Evolutionary conservation across 2,888 invertebrate species (phyloP).

Genomic region (Gisinianus flammeolus): DNA sequence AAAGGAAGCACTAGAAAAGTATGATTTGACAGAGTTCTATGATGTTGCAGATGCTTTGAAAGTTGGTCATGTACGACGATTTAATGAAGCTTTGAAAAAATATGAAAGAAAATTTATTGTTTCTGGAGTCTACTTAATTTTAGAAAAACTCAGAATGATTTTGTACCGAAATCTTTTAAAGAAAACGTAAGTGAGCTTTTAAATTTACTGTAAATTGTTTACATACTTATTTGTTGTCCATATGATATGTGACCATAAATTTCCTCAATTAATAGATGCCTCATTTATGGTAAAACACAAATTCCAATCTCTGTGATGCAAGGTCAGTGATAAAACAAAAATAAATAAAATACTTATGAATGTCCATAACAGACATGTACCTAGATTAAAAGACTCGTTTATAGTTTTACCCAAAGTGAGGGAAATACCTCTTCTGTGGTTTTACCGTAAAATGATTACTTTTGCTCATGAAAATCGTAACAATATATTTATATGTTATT

Average conservation of each 20-base stretch:
- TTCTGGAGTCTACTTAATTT: slow-evolving; percentile 95
- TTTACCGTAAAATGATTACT: too few species aligned
- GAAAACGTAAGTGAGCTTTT: slow-evolving; percentile 75
- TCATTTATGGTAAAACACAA: slow-evolving; percentile 72
- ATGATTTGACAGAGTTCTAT: slow-evolving; percentile 88
- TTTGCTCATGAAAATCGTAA: too few species aligned
- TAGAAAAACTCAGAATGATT: slow-evolving; percentile 93
- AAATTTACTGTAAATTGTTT: slow-evolving; percentile 18
- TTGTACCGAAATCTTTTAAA: slow-evolving; percentile 96
- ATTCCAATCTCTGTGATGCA: slow-evolving; percentile 85
- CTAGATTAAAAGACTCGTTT: too few species aligned
- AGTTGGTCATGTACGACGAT: slow-evolving; percentile 82
- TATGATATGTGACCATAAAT: not conserved
- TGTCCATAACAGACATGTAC: too few species aligned
- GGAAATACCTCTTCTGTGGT: too few species aligned
- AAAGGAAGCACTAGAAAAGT: slow-evolving; percentile 78
- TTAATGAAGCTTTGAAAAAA: slow-evolving; percentile 81
- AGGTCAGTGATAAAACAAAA: too few species aligned
- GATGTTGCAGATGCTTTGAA: slow-evolving; percentile 87
- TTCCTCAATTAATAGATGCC: too few species aligned
- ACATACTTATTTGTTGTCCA: too few species aligned
- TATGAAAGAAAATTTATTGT: slow-evolving; percentile 93
- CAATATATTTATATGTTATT: too few species aligned
- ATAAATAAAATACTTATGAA: too few species aligned
- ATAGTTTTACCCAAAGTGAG: too few species aligned